These are phyloP conservation scores for Ditylenchus dipsaci DNA, from an alignment of 1,140 invertebrate species.

Conservation along the genomic window DNA sequence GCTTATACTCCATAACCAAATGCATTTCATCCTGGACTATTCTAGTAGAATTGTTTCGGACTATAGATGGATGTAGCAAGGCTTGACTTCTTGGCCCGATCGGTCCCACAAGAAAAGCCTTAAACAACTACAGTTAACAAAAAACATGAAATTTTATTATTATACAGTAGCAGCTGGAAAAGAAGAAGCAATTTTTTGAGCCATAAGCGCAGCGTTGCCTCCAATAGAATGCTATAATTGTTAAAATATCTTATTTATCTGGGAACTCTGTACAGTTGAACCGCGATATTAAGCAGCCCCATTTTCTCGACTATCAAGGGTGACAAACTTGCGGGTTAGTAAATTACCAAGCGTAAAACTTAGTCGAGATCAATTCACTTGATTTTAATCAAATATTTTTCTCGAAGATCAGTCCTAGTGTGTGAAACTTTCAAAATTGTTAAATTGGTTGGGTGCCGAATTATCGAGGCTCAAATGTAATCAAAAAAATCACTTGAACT, in stretches of 20 bases:
- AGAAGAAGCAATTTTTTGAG: slow-evolving; percentile 59
- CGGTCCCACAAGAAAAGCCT: slow-evolving; percentile 61
- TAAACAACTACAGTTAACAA: slow-evolving; percentile 12
- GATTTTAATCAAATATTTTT: too few relatives aligned
- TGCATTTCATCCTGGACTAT: slow-evolving; percentile 61
- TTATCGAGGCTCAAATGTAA: slow-evolving; percentile 14
- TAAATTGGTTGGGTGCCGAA: too few relatives aligned
- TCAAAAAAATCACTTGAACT: slow-evolving; percentile 31
- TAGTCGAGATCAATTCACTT: too few relatives aligned
- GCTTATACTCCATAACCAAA: slow-evolving; percentile 61
- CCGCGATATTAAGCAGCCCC: too few relatives aligned
- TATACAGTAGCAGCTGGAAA: slow-evolving; percentile 59
- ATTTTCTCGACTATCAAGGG: too few relatives aligned
- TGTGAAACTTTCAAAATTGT: too few relatives aligned
- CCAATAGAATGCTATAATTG: slow-evolving; percentile 60
- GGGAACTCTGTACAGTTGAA: too few relatives aligned
- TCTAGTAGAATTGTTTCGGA: slow-evolving; percentile 55
- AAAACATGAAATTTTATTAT: background rate
- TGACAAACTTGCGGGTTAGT: too few relatives aligned
- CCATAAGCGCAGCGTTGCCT: slow-evolving; percentile 63
- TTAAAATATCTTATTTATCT: too few relatives aligned
- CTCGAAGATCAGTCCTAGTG: too few relatives aligned
- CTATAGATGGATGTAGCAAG: slow-evolving; percentile 58
- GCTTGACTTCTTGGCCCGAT: slow-evolving; percentile 60
- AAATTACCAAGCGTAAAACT: too few relatives aligned